phyloP scores from a whole-genome alignment of 2,113 vertebrate species.

The Malaclemys terrapin region DNA sequence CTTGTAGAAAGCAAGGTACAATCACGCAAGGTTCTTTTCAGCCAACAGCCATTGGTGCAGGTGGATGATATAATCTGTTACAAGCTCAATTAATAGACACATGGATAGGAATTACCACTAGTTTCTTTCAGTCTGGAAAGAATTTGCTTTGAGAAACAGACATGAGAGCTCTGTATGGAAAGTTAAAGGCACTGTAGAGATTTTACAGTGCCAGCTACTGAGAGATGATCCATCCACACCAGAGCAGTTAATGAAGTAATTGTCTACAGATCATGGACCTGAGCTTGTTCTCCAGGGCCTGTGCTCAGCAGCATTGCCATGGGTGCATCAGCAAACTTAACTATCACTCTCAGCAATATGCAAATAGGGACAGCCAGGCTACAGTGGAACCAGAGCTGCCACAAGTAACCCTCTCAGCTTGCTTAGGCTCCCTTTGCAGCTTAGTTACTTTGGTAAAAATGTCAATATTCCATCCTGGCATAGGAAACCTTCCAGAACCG shows the following conservation, averaged over 20 bases:
- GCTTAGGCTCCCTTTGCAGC: neutral
- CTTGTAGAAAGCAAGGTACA: neutral
- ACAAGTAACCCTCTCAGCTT: neutral
- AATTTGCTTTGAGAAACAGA: neutral
- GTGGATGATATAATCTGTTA: neutral
- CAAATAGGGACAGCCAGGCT: neutral
- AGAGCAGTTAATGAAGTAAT: neutral
- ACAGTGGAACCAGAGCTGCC: neutral
- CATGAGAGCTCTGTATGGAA: neutral
- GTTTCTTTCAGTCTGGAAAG: neutral
- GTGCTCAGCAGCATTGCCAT: neutral
- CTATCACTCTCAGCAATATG: neutral
- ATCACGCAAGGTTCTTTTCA: neutral
- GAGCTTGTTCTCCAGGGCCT: neutral
- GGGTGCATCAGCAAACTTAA: neutral
- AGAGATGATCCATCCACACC: neutral
- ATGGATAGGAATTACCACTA: neutral
- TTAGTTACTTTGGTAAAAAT: neutral
- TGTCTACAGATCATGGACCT: neutral
- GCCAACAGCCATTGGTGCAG: neutral
- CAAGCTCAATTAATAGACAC: neutral
- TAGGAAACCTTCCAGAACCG: neutral
- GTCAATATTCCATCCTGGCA: neutral
- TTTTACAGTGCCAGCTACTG: neutral
- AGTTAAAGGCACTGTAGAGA: neutral